Evolutionary conservation across 2,888 invertebrate genomes (phyloP), one percentile per base, ranked within the genome.

Genomic region (Apodemia hepburni): DNA sequence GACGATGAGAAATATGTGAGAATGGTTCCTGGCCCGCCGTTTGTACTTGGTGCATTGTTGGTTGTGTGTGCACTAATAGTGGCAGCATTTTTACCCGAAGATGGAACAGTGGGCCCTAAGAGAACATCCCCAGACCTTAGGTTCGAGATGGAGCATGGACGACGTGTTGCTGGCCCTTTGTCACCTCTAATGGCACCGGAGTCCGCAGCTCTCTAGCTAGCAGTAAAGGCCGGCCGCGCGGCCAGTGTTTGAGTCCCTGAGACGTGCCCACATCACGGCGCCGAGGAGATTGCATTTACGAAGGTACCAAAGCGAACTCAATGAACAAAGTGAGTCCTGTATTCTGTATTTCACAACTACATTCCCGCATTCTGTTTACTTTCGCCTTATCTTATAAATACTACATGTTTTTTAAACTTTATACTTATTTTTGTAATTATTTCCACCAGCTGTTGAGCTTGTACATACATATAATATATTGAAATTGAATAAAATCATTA

Each of bases 1-100:
- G 78, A 87, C 42, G 91, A 94, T 67, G 95, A 90, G 66, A 81
- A 82, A 64, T 87, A 91, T 89, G 78, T 94, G 68, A 92, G 97
- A 92, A 88, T 98, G 80, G 95, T 99, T 78, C 99, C 99, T 47
- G 99, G 99, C 1, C 99, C 99, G 64, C 99, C 99, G 15, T 99
- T 99, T 87, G 97, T 99, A 68, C 97, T 99, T 87, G 99, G 99
- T 66, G 98, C 99, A 62, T 93, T 99, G 81, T 94, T 99, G 87
- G 99, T 99, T 72, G 96, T 99, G 75, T 96, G 98, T 84, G 99
- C 99, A 66, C 94, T 99, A 74, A 92, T 99, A 74, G 98, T 99
- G 75, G 97, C 97, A 61, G 95, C 96, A 59, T 97, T 97, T 91
- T 95, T 97, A 86, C 96, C 96, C 33, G 96, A 96, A 79, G 93